phyloP scores from a whole-genome alignment of 2,113 vertebrate species.

The Pontoporia blainvillei region DNA sequence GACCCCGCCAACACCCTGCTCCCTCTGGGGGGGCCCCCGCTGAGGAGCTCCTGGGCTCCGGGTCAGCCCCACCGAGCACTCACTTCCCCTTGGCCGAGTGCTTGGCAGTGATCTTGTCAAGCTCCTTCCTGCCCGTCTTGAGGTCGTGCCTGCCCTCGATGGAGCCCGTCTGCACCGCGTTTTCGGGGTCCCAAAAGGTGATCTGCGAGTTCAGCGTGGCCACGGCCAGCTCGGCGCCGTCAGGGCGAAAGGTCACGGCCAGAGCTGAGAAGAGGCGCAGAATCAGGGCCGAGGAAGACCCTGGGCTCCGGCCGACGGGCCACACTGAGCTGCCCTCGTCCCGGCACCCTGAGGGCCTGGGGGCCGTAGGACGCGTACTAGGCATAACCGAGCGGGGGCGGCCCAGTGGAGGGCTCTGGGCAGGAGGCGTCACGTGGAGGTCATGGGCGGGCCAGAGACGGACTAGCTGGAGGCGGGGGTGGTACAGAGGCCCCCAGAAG shows the following conservation, averaged over 20 bases:
- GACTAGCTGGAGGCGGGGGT: background rate
- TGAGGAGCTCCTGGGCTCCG: background rate
- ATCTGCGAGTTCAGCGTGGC: conserved; percentile 92
- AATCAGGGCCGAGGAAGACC: too few relatives aligned
- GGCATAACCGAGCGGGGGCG: background rate
- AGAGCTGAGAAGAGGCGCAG: conserved; percentile 78
- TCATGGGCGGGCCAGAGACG: background rate
- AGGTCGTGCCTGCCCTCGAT: conserved; percentile 93
- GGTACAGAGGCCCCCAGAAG: rapidly evolving
- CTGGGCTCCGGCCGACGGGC: rapidly evolving
- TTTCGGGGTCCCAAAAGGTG: conserved; percentile 92
- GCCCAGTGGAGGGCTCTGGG: background rate
- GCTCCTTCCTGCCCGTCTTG: conserved; percentile 91
- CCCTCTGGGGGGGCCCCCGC: background rate
- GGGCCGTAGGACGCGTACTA: rapidly evolving
- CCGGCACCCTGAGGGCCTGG: background rate
- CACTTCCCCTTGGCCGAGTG: conserved; percentile 95
- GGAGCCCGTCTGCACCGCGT: conserved; percentile 86
- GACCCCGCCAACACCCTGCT: background rate
- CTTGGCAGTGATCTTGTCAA: conserved; percentile 95
- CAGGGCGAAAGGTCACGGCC: conserved; percentile 89
- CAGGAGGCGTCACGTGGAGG: rapidly evolving
- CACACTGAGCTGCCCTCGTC: background rate
- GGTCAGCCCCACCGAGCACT: conserved; percentile 61
- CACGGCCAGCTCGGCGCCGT: conserved; percentile 92